These are phyloP conservation scores for Halcyon badia DNA, from an alignment of 2,797 vertebrate genomes.

Conservation along the genomic window DNA sequence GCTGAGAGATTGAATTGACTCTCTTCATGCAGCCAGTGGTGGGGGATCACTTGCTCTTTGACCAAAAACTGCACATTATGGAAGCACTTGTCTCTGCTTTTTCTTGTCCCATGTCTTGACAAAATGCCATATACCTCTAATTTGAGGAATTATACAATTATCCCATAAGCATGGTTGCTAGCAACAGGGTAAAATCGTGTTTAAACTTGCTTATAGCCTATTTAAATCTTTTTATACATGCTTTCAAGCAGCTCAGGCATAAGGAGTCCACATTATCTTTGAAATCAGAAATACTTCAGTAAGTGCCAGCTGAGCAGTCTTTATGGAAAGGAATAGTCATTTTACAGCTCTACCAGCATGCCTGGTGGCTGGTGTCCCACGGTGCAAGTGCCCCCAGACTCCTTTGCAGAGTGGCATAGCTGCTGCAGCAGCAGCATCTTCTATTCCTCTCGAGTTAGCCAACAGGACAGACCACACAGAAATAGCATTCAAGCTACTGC, in stretches of 20 bases:
- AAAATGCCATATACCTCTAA: neutral
- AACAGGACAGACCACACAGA: neutral
- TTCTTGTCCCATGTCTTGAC: neutral
- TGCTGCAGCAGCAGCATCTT: neutral
- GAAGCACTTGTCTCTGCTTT: neutral
- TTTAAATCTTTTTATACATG: neutral
- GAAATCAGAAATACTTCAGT: neutral
- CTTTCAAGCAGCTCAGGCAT: neutral
- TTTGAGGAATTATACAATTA: neutral
- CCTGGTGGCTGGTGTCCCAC: neutral
- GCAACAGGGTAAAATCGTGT: neutral
- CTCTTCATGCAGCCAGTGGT: neutral
- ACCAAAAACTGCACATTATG: neutral
- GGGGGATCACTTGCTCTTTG: neutral
- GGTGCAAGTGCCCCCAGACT: fast-evolving
- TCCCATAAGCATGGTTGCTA: neutral
- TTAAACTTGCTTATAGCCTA: neutral
- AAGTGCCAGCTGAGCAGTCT: neutral
- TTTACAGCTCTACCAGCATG: neutral
- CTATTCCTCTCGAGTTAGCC: neutral
- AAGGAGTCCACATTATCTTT: neutral
- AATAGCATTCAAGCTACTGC: neutral
- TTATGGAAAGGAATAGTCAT: neutral
- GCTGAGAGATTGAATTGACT: neutral
- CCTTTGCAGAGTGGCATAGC: neutral